phyloP scores from a whole-genome alignment of 2,797 vertebrate genomes.

The Parauchenoglanis punctatus region DNA sequence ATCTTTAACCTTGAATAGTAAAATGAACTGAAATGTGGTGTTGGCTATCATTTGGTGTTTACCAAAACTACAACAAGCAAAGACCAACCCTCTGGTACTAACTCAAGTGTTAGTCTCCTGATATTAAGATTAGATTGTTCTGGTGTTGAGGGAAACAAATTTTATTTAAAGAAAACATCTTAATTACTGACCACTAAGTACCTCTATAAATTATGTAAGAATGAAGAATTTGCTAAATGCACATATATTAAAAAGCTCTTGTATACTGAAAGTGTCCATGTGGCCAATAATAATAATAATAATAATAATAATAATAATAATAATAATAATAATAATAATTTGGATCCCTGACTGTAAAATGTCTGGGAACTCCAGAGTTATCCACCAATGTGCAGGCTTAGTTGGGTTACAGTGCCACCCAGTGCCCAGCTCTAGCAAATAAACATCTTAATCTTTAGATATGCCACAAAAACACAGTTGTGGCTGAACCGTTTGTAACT shows the following conservation, averaged over 20 bases:
- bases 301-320: neutral
- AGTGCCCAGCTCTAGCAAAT: constrained; percentile 13
- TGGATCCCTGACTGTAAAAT: neutral
- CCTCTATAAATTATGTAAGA: neutral
- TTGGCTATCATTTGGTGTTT: constrained; percentile 1
- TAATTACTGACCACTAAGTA: neutral
- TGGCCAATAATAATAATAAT: neutral
- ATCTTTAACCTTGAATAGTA: neutral
- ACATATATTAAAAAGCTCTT: neutral
- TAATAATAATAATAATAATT: too few relatives aligned
- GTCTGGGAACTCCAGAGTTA: neutral
- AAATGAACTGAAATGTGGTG: neutral
- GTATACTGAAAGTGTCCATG: neutral
- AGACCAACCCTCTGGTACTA: neutral
- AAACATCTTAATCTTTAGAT: neutral
- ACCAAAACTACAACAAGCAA: neutral
- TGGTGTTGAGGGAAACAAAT: neutral
- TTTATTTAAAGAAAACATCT: neutral
- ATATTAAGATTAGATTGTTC: neutral
- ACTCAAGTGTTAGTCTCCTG: neutral
- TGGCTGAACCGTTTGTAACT: neutral
- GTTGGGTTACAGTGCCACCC: constrained; percentile 12
- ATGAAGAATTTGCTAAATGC: neutral
- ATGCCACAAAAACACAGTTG: neutral
- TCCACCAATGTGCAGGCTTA: neutral